Percentiles rank a stretch among this genome's conserved stretches.
Evolutionary conservation across 1,140 invertebrate genomes (phyloP).

Genomic region (Eulimnadia texana): DNA sequence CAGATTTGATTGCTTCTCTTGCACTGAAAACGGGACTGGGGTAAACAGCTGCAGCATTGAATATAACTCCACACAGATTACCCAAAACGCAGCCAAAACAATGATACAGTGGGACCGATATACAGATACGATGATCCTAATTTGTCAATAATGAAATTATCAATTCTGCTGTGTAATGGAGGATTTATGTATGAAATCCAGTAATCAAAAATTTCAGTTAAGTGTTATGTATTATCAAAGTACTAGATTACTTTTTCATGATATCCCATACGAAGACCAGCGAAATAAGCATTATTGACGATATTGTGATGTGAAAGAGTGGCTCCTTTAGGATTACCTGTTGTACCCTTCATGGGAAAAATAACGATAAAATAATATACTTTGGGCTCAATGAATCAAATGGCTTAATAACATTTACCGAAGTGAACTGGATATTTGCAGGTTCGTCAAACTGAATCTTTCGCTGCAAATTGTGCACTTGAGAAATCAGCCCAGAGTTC

Average conservation of each 20-base stretch:
- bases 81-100: constrained; percentile 68
- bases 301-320: constrained; percentile 64
- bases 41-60: constrained; percentile 53
- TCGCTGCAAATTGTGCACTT: constrained; percentile 31
- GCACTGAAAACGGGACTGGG: constrained; percentile 53
- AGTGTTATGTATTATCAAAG: too few species aligned
- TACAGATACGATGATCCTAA: constrained; percentile 39
- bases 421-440: constrained; percentile 75
- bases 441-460: constrained; percentile 47
- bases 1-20: constrained; percentile 43
- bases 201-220: too few species aligned
- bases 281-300: constrained; percentile 67
- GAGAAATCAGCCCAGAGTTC: constrained; percentile 22
- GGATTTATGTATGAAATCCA: too few species aligned
- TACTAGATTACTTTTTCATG: constrained; percentile 31
- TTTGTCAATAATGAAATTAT: too few species aligned
- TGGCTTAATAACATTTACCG: constrained; percentile 39
- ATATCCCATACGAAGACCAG: constrained; percentile 43
- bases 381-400: background rate
- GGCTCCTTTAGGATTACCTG: constrained; percentile 76
- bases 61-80: constrained; percentile 40
- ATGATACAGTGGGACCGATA: constrained; percentile 84
- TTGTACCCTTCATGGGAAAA: constrained; percentile 48
- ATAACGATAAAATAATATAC: too few species aligned
- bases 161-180: too few species aligned